Evolutionary conservation across 2,888 invertebrate species (phyloP).

Genomic region (Drosophila parthenogenetica): DNA sequence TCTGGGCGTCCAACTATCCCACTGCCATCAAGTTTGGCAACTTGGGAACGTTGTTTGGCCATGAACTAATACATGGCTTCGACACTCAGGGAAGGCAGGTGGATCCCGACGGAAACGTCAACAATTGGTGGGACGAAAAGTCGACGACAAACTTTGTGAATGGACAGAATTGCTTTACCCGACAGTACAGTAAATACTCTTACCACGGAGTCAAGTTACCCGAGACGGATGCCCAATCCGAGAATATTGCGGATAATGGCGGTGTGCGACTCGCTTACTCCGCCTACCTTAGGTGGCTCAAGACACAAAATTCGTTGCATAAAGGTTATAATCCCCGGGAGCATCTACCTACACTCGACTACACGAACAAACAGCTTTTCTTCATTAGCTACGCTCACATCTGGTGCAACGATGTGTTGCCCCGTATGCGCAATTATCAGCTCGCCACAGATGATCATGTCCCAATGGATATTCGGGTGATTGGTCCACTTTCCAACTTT

Average conservation of each 20-base stretch:
- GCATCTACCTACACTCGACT: constrained; percentile 71
- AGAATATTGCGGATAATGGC: constrained; percentile 83
- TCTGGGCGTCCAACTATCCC: constrained; percentile 76
- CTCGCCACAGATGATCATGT: constrained; percentile 53
- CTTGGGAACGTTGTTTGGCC: constrained; percentile 76
- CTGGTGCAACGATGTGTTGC: constrained; percentile 79
- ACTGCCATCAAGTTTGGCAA: constrained; percentile 78
- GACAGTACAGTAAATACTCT: constrained; percentile 75
- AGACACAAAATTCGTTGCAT: constrained; percentile 30
- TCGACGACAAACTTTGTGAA: constrained; percentile 72
- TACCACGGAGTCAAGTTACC: constrained; percentile 68
- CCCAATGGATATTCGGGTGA: constrained; percentile 72
- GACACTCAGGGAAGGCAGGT: constrained; percentile 79
- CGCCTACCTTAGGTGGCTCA: constrained; percentile 78
- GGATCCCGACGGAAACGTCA: constrained; percentile 70
- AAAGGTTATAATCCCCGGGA: constrained; percentile 50
- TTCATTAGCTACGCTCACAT: constrained; percentile 82
- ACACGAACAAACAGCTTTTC: constrained; percentile 79
- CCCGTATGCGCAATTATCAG: constrained; percentile 42
- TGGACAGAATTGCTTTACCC: constrained; percentile 73
- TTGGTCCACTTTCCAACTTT: constrained; percentile 80
- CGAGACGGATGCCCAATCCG: constrained; percentile 68
- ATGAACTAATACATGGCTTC: constrained; percentile 82
- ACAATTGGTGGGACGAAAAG: constrained; percentile 79
- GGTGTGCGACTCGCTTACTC: constrained; percentile 81